Conservation (phyloP, 2,888 invertebrate species). For the Mystacides longicornis region DNA sequence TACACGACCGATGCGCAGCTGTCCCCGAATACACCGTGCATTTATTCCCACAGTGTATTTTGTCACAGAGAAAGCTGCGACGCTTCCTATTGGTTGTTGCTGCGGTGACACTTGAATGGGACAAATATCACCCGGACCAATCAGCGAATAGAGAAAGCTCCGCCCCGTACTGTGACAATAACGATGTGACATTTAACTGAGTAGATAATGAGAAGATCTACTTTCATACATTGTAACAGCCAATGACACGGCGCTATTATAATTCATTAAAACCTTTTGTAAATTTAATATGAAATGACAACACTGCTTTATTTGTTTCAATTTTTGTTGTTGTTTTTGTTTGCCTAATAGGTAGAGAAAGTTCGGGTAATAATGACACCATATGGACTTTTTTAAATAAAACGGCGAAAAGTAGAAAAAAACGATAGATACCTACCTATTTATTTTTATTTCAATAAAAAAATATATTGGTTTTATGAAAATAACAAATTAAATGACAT, state of each 20-base stretch:
- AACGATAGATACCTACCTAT: background rate
- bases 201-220: too few species aligned
- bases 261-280: too few species aligned
- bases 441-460: background rate
- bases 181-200: background rate
- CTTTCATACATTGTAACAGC: too few species aligned
- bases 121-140: background rate
- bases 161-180: background rate
- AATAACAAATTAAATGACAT: background rate
- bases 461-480: background rate
- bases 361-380: background rate
- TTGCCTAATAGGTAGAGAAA: too few species aligned
- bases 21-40: background rate
- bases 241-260: too few species aligned
- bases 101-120: background rate
- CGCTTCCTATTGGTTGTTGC: background rate
- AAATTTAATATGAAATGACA: too few species aligned
- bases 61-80: slow-evolving; percentile 1
- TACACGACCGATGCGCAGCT: background rate
- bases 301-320: too few species aligned
- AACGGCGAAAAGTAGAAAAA: too few species aligned
- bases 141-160: background rate
- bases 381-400: background rate
- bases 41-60: background rate
- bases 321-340: too few species aligned